These are phyloP conservation scores for Lumbricus terrestris DNA, from an alignment of 2,888 invertebrate genomes.

Conservation along the genomic window DNA sequence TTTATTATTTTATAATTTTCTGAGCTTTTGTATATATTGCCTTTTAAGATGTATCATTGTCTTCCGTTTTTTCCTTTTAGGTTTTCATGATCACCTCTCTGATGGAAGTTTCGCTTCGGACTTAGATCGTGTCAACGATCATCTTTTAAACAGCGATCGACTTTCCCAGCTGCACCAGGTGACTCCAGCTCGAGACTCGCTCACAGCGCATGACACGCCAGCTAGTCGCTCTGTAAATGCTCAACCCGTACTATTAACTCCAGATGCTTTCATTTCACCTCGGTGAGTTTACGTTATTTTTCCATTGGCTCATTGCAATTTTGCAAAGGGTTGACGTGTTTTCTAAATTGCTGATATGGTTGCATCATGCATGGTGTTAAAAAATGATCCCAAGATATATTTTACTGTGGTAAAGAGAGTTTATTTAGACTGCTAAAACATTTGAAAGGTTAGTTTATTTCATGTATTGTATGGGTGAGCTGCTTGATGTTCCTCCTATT, in stretches of 20 bases:
- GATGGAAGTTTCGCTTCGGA: not conserved
- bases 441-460: not conserved
- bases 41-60: not conserved
- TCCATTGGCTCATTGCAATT: not conserved
- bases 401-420: not conserved
- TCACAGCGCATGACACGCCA: not conserved
- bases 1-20: not conserved
- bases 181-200: not conserved
- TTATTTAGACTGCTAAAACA: not conserved
- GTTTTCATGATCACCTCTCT: constrained; percentile 9
- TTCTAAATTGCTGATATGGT: not conserved
- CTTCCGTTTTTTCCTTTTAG: not conserved
- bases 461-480: no score
- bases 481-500: not conserved
- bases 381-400: not conserved
- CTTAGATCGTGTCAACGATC: not conserved
- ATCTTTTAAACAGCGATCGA: not conserved
- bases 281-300: not conserved
- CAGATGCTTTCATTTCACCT: not conserved
- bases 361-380: not conserved
- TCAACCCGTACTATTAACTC: not conserved
- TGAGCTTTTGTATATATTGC: not conserved
- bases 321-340: not conserved
- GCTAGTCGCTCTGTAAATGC: not conserved
- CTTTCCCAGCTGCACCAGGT: not conserved